These are phyloP conservation scores for Xiphophorus couchianus DNA, from an alignment of 2,113 vertebrate genomes.

Conservation along the genomic window DNA sequence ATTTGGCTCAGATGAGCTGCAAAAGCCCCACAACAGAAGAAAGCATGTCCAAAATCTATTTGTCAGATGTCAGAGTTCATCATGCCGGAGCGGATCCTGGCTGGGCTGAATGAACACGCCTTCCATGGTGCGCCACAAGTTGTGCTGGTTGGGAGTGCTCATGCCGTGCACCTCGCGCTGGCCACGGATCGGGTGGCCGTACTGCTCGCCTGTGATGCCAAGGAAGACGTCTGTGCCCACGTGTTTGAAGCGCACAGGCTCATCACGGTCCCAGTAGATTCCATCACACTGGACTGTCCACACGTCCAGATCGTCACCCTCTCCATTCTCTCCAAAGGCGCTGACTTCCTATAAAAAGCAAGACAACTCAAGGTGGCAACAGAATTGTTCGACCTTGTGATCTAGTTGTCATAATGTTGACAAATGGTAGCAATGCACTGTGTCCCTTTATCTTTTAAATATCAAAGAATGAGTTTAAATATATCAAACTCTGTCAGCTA, in stretches of 20 bases:
- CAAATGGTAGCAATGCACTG: no score
- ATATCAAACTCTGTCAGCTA: no score
- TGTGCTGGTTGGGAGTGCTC: slow-evolving; percentile 84
- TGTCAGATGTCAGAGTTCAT: slow-evolving; percentile 86
- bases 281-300: slow-evolving; percentile 93
- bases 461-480: no score
- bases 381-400: no score
- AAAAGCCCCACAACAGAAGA: not conserved
- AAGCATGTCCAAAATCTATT: not conserved
- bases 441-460: no score
- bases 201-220: slow-evolving; percentile 94
- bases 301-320: slow-evolving; percentile 93
- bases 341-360: slow-evolving; percentile 88
- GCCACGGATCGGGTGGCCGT: slow-evolving; percentile 92
- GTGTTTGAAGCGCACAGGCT: slow-evolving; percentile 90
- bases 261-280: slow-evolving; percentile 88
- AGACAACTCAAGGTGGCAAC: not conserved
- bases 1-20: slow-evolving; percentile 19
- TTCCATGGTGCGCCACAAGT: slow-evolving; percentile 95
- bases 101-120: slow-evolving; percentile 95
- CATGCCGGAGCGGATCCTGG: slow-evolving; percentile 79
- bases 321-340: slow-evolving; percentile 94
- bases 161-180: slow-evolving; percentile 94
- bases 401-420: no score
- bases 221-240: slow-evolving; percentile 90